Percentiles rank a stretch among this genome's conserved stretches.
Conservation (phyloP, 1,140 invertebrate genomes). For the Eupeodes corollae region DNA sequence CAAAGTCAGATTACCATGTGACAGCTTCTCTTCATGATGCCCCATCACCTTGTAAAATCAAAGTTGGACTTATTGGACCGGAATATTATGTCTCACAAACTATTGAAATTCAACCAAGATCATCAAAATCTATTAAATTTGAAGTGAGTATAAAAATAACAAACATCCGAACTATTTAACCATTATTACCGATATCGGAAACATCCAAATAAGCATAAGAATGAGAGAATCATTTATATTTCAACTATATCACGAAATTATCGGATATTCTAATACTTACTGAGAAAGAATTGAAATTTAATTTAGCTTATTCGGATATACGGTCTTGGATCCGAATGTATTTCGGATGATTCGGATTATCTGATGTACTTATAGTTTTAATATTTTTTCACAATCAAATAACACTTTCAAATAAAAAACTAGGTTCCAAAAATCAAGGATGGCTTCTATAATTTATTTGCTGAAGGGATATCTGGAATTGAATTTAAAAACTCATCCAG, state of each 20-base stretch:
- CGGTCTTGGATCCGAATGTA: too few species aligned
- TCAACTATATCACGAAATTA: too few species aligned
- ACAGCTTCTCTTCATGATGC: conserved; percentile 56
- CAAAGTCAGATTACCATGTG: conserved; percentile 72
- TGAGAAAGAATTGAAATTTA: too few species aligned
- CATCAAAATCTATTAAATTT: conserved; percentile 55
- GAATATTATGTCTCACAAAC: conserved; percentile 57
- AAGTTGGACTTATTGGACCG: conserved; percentile 58
- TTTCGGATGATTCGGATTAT: too few species aligned
- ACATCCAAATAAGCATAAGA: too few species aligned
- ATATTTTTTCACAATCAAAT: background rate
- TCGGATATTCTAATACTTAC: too few species aligned
- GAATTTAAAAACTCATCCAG: conserved; percentile 61
- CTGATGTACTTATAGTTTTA: too few species aligned
- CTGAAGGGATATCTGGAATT: conserved; percentile 57
- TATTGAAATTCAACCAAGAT: conserved; percentile 53
- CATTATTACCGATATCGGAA: too few species aligned
- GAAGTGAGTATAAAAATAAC: conserved; percentile 1
- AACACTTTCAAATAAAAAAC: background rate
- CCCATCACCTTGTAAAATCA: conserved; percentile 49
- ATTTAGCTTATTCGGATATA: too few species aligned
- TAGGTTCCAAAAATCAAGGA: conserved; percentile 54
- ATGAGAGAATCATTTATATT: too few species aligned
- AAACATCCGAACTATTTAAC: background rate
- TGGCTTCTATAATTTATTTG: conserved; percentile 65